A percentile compares a stretch with the other conserved stretches of the same genome.
Conservation (phyloP, 2,113 vertebrate genomes). For the Clarias gariepinus region DNA sequence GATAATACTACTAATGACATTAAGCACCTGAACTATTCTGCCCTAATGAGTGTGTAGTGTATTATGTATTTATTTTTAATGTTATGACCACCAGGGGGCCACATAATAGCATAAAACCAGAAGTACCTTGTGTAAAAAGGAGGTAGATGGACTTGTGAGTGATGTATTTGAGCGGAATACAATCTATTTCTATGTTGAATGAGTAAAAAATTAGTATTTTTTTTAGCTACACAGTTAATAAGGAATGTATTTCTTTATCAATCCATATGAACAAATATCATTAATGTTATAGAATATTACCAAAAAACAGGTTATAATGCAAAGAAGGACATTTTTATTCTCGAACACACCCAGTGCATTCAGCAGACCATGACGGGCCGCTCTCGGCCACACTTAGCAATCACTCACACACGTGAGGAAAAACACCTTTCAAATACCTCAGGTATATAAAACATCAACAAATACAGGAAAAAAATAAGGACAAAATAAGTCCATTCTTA, state of each 20-base stretch:
- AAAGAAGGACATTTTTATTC: conserved; percentile 30
- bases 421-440: conserved; percentile 42
- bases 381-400: conserved; percentile 43
- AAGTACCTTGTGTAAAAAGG: not conserved
- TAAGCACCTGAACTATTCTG: conserved; percentile 3
- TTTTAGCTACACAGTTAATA: conserved; percentile 51
- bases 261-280: conserved; percentile 8
- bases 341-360: conserved; percentile 64
- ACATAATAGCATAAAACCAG: conserved; percentile 34
- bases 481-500: conserved; percentile 54
- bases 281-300: conserved; percentile 16
- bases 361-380: conserved; percentile 37
- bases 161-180: conserved; percentile 1
- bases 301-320: conserved; percentile 10
- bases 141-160: not conserved
- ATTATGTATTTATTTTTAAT: not conserved
- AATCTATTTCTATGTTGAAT: not conserved
- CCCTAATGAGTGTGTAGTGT: not conserved
- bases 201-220: conserved; percentile 48
- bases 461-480: conserved; percentile 47
- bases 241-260: conserved; percentile 37
- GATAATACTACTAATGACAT: conserved; percentile 21
- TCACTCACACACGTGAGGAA: conserved; percentile 46
- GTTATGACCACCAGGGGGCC: conserved; percentile 57
- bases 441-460: conserved; percentile 48